These are phyloP conservation scores for Sebastes kiyomatsui DNA, from an alignment of 2,797 vertebrate species.

Conservation along the genomic window DNA sequence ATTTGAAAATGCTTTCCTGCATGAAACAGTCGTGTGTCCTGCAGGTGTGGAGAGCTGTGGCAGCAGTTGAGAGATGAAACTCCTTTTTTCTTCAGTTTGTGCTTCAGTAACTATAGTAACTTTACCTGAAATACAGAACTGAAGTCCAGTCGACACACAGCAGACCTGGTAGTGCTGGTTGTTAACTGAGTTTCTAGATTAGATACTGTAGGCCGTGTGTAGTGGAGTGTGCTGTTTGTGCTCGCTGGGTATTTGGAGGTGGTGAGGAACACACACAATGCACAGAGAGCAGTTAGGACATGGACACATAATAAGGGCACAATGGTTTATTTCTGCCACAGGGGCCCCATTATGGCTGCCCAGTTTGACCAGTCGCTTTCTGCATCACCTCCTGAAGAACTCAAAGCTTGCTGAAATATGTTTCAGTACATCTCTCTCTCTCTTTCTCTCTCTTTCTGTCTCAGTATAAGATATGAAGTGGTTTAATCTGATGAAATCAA, in stretches of 20 bases:
- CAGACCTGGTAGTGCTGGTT: background rate
- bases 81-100: background rate
- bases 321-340: background rate
- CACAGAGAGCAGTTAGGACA: background rate
- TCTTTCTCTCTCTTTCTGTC: background rate
- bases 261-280: background rate
- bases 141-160: background rate
- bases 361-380: background rate
- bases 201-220: background rate
- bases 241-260: background rate
- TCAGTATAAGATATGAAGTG: background rate
- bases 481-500: too few relatives aligned
- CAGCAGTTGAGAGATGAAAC: background rate
- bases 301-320: background rate
- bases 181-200: background rate
- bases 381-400: background rate
- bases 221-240: background rate
- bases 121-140: background rate
- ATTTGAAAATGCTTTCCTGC: background rate
- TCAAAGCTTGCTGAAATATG: background rate
- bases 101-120: background rate
- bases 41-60: background rate
- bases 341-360: constrained; percentile 3
- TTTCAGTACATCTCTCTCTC: background rate
- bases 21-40: background rate